These are phyloP conservation scores for Cheilosia vernalis DNA, from an alignment of 2,888 invertebrate genomes.

Conservation along the genomic window DNA sequence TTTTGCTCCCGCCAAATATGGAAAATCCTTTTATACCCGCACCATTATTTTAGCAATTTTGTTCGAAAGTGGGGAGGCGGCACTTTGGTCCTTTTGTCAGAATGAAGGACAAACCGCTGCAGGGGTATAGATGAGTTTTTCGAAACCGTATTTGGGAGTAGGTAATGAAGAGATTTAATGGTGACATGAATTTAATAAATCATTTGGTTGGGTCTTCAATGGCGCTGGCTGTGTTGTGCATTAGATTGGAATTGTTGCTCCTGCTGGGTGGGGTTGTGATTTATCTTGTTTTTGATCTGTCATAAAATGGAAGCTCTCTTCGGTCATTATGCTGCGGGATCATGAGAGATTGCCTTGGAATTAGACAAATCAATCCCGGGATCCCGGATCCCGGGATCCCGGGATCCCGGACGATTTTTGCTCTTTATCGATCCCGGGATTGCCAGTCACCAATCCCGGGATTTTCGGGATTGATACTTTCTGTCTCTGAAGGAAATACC, in stretches of 20 bases:
- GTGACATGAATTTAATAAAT: conserved; percentile 74
- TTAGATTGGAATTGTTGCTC: conserved; percentile 22
- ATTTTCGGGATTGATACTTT: no score
- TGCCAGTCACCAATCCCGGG: no score
- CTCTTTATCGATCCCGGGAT: no score
- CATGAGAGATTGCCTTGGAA: conserved; percentile 41
- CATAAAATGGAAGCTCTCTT: conserved; percentile 52
- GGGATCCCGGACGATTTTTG: no score
- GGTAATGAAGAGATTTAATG: conserved; percentile 74
- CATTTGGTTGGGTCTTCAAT: conserved; percentile 44
- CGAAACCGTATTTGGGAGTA: conserved; percentile 37
- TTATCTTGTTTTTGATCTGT: conserved; percentile 58
- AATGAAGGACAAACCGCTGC: conserved; percentile 34
- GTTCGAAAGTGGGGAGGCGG: conserved; percentile 10
- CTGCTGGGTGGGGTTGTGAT: conserved; percentile 41
- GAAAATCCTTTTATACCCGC: conserved; percentile 56
- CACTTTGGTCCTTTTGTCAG: conserved; percentile 33
- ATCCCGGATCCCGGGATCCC: no score
- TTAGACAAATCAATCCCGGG: no score
- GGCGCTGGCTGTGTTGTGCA: conserved; percentile 12
- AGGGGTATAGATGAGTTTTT: conserved; percentile 53
- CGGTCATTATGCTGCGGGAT: conserved; percentile 44
- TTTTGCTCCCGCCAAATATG: neutral
- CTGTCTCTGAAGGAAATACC: no score
- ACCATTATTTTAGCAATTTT: conserved; percentile 60